Evolutionary conservation across 2,113 vertebrate species (phyloP).

Genomic region (Ageneiosus marmoratus): DNA sequence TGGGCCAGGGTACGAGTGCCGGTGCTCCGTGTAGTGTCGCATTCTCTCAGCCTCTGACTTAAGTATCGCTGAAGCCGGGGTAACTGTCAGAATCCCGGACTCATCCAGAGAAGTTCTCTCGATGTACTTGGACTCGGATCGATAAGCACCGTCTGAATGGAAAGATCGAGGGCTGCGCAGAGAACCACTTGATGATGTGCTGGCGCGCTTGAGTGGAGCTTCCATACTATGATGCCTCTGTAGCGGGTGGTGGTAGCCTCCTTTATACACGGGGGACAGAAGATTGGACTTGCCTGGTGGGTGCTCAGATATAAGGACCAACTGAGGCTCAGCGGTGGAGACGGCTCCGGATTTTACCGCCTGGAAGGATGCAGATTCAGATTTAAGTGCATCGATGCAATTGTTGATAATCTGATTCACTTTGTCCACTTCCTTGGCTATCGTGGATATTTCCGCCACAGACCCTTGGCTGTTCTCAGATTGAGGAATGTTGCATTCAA

Average conservation of each 20-base stretch:
- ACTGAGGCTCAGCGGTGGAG: constrained; percentile 84
- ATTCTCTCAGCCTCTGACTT: constrained; percentile 91
- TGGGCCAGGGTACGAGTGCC: constrained; percentile 90
- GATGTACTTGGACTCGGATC: constrained; percentile 87
- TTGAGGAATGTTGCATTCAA: constrained; percentile 78
- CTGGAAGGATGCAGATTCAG: constrained; percentile 91
- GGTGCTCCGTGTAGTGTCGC: constrained; percentile 89
- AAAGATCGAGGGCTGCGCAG: constrained; percentile 89
- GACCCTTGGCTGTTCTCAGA: constrained; percentile 82
- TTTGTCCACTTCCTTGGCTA: constrained; percentile 96
- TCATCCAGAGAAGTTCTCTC: constrained; percentile 83
- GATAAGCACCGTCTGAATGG: constrained; percentile 81
- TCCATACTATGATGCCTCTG: constrained; percentile 94
- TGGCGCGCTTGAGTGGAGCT: constrained; percentile 75
- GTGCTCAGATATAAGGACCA: constrained; percentile 89
- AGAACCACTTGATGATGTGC: constrained; percentile 84
- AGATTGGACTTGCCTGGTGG: constrained; percentile 81
- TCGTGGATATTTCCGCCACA: constrained; percentile 93
- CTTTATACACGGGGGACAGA: constrained; percentile 88
- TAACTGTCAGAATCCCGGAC: constrained; percentile 83
- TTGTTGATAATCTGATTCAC: constrained; percentile 99
- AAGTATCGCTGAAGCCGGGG: constrained; percentile 82
- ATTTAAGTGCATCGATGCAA: constrained; percentile 96
- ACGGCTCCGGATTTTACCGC: constrained; percentile 84
- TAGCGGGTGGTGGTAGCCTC: constrained; percentile 84